These are phyloP conservation scores for Fratercula arctica DNA, from an alignment of 2,797 vertebrate species.

Conservation along the genomic window DNA sequence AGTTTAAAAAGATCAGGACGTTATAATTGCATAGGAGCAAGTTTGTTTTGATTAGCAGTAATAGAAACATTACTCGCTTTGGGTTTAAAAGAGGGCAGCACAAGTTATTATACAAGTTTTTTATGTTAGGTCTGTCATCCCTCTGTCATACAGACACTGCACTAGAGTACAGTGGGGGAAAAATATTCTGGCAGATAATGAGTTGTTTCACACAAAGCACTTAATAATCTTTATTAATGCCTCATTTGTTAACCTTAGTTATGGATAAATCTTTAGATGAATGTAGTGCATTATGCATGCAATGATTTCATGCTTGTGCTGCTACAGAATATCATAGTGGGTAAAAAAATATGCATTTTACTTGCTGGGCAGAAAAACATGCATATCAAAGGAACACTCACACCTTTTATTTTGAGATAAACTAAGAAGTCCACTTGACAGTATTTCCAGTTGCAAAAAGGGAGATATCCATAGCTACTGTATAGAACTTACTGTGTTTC, in stretches of 20 bases:
- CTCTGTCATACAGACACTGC: background rate
- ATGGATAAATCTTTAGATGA: background rate
- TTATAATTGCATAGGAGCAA: background rate
- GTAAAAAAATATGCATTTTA: background rate
- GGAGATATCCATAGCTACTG: background rate
- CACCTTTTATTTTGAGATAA: background rate
- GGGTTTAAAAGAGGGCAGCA: background rate
- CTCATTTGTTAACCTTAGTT: background rate
- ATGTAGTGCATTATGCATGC: background rate
- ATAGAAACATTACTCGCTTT: background rate
- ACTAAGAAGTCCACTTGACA: background rate
- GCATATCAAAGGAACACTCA: background rate
- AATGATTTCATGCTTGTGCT: background rate
- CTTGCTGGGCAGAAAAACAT: background rate
- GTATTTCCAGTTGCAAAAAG: background rate
- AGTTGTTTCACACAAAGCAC: background rate
- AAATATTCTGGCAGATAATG: background rate
- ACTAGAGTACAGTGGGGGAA: background rate
- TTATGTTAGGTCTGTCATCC: background rate
- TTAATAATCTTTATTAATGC: background rate
- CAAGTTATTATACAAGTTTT: background rate
- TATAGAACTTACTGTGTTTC: background rate
- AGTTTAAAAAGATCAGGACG: conserved; percentile 4
- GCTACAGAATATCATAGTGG: background rate
- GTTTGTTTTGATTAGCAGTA: conserved; percentile 14